These are phyloP conservation scores for Disparrhopalites patrizii DNA, from an alignment of 2,888 invertebrate genomes.

Conservation along the genomic window DNA sequence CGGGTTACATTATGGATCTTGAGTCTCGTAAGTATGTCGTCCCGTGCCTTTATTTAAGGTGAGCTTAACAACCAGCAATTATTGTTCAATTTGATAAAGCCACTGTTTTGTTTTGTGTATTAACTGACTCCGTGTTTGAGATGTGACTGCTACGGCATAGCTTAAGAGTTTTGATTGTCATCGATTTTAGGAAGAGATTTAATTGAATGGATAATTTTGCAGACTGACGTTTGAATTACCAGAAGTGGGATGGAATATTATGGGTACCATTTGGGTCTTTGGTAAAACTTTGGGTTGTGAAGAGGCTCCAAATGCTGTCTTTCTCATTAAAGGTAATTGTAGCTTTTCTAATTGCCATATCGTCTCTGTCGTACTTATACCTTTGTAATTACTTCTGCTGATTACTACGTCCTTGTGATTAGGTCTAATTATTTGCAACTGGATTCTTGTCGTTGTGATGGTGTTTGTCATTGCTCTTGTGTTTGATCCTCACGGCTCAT, in stretches of 20 bases:
- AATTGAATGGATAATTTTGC: constrained; percentile 31
- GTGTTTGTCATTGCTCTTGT: constrained; percentile 71
- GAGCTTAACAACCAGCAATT: constrained; percentile 1
- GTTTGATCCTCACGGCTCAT: constrained; percentile 71
- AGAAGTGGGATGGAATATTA: constrained; percentile 71
- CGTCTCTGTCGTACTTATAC: no score
- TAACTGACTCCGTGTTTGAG: no score
- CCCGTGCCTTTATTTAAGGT: constrained; percentile 47
- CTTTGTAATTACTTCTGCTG: constrained; percentile 14
- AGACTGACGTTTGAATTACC: constrained; percentile 71
- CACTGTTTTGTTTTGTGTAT: no score
- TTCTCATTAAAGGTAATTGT: constrained; percentile 65
- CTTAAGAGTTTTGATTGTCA: background rate
- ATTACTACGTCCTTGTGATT: constrained; percentile 48
- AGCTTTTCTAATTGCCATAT: background rate
- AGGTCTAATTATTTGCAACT: constrained; percentile 75
- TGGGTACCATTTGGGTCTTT: constrained; percentile 79
- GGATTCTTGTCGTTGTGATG: constrained; percentile 70
- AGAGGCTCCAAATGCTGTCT: constrained; percentile 56
- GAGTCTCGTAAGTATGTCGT: constrained; percentile 44
- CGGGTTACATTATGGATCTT: constrained; percentile 48
- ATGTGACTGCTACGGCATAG: no score
- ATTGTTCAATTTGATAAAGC: background rate
- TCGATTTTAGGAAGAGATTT: background rate
- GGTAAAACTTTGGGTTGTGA: constrained; percentile 64